Evolutionary conservation across 2,888 invertebrate genomes (phyloP).

Genomic region (Capitulum mitella): DNA sequence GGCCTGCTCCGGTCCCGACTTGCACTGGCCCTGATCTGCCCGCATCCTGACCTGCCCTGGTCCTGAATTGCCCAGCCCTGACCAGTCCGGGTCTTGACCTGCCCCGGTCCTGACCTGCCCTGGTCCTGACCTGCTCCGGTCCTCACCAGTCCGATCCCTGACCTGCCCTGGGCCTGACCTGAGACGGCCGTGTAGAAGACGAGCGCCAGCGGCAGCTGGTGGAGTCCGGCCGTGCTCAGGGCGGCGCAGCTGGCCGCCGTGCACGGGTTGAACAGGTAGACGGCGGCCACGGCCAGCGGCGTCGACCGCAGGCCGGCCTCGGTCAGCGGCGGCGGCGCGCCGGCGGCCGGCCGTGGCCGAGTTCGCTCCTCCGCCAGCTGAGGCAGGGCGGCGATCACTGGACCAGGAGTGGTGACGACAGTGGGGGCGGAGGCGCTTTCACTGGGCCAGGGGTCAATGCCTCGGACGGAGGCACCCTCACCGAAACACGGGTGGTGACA

Average conservation of each 20-base stretch:
- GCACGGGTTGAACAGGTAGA: conserved; percentile 84
- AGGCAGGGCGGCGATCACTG: not conserved
- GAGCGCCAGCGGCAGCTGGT: conserved; percentile 70
- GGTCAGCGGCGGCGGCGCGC: conserved; percentile 29
- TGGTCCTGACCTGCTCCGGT: too few relatives aligned
- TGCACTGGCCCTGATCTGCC: too few relatives aligned
- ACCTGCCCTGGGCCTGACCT: conserved; percentile 41
- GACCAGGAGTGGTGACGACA: too few relatives aligned
- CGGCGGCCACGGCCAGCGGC: conserved; percentile 62
- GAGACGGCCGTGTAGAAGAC: conserved; percentile 62
- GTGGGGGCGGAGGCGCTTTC: too few relatives aligned
- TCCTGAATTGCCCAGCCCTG: too few relatives aligned
- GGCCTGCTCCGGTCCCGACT: too few relatives aligned
- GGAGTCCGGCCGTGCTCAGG: conserved; percentile 80
- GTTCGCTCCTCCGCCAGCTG: not conserved
- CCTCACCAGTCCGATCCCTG: not conserved
- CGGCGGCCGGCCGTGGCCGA: not conserved
- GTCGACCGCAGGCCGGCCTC: conserved; percentile 52
- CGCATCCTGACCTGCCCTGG: too few relatives aligned
- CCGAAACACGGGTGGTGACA: too few relatives aligned
- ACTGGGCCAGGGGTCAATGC: too few relatives aligned
- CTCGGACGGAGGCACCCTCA: too few relatives aligned
- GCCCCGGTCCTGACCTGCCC: too few relatives aligned
- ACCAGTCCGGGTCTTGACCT: too few relatives aligned
- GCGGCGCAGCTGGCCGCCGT: conserved; percentile 78